Evolutionary conservation across 2,888 invertebrate species (phyloP), one percentile per base, ranked within the genome.

Genomic region (Pseudococcus viburni): DNA sequence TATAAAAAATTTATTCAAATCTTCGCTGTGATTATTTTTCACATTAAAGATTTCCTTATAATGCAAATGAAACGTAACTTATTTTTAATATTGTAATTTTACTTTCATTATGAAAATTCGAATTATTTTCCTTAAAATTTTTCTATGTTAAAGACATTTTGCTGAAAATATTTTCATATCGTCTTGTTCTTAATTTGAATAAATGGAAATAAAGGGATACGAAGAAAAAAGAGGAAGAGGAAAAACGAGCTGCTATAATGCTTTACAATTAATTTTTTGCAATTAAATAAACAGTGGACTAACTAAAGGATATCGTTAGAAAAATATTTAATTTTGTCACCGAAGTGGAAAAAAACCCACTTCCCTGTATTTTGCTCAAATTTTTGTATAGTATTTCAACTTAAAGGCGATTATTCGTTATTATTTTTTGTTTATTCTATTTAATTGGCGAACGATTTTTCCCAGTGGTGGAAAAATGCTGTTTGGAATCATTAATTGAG

Each of bases 181-280:
- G 59, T 59, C 59, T 59, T 59, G 55, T 55, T 15, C 9, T 59
- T 19, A 59, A 59, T 59, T 59, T 59, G 59, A 59, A 59, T 59
- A 59, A 59, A 59, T 8, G 19, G 5, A n/a, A 19, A 19, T 7
- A 59, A 9, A 59, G 19, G 19, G 19, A 59, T 6, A n/a, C n/a
- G 7, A 59, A 19, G 19, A 59, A 59, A 19, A 19, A 59, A 59
- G 1, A 19, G 8, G 19, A 19, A 11, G 19, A 59, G 19, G 26
- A 73, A 33, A 64, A 73, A 73, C 15, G 33, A 73, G 11, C 15
- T 12, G 22, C 68, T 73, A 33, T 33, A 73, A 73, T 33, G 15
- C 68, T 73, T 73, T 33, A 15, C 33, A 11, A 73, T 73, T 73
- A 73, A 73, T 73, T 73, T 64, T 73, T 73, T 73, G 68, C 68